These are phyloP conservation scores for Caenorhabditis drosophilae DNA, from an alignment of 2,888 invertebrate genomes.

Conservation along the genomic window DNA sequence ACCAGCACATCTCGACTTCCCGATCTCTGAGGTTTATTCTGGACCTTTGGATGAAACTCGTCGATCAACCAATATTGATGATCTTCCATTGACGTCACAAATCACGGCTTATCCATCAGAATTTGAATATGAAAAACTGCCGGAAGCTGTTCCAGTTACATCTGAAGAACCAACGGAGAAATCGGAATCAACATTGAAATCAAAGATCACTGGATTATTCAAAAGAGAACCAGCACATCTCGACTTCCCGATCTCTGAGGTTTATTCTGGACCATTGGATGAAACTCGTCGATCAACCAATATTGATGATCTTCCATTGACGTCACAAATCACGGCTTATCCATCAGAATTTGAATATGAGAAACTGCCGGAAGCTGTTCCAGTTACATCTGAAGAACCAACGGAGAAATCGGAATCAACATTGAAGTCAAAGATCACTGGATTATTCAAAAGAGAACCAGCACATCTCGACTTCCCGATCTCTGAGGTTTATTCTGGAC, in stretches of 20 bases:
- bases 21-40: constrained; percentile 37
- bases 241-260: background rate
- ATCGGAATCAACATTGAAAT: constrained; percentile 6
- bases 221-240: background rate
- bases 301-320: constrained; percentile 9
- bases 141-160: constrained; percentile 8
- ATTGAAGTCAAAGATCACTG: background rate
- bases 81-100: constrained; percentile 23
- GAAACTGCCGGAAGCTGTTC: background rate
- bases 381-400: background rate
- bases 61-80: constrained; percentile 22
- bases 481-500: background rate
- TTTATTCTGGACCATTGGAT: background rate
- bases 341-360: constrained; percentile 4
- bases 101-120: constrained; percentile 23
- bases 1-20: constrained; percentile 46
- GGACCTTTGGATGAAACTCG: constrained; percentile 38
- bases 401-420: background rate
- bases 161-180: constrained; percentile 10
- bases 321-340: constrained; percentile 5
- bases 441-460: background rate
- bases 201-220: constrained; percentile 12
- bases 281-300: background rate
- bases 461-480: background rate
- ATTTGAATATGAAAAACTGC: constrained; percentile 15